Evolutionary conservation across 2,888 invertebrate genomes (phyloP).

Genomic region (Syrphus vitripennis): DNA sequence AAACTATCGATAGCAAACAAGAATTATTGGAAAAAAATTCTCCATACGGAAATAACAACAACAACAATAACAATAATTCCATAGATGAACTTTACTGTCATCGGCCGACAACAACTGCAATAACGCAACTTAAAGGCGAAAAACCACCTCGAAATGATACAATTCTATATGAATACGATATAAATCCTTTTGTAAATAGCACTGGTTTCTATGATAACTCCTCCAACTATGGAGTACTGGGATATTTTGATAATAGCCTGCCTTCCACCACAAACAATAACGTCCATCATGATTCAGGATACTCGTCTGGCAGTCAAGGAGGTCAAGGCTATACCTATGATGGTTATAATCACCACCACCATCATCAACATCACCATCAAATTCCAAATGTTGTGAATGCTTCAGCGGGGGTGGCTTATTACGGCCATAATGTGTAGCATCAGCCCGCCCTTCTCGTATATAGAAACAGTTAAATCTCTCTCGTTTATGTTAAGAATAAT

Average conservation of each 20-base stretch:
- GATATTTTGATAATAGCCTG: constrained; percentile 49
- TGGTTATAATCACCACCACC: constrained; percentile 18
- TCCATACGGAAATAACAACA: neutral
- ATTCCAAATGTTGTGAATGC: constrained; percentile 26
- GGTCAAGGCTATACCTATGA: constrained; percentile 37
- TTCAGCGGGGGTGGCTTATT: constrained; percentile 28
- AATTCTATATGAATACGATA: constrained; percentile 52
- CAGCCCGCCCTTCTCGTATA: neutral
- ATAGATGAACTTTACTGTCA: constrained; percentile 39
- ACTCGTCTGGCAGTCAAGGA: constrained; percentile 44
- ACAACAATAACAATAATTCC: constrained; percentile 35
- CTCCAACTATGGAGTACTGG: constrained; percentile 49
- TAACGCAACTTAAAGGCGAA: constrained; percentile 32
- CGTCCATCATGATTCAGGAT: constrained; percentile 53
- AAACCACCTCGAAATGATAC: constrained; percentile 28
- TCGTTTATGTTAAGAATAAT: constrained; percentile 38
- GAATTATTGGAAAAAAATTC: constrained; percentile 67
- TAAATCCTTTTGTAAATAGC: constrained; percentile 39
- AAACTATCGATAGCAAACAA: constrained; percentile 74
- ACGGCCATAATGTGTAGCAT: constrained; percentile 53
- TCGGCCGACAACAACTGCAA: neutral
- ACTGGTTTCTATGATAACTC: constrained; percentile 36
- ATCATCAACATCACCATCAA: constrained; percentile 36
- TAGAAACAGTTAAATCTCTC: neutral
- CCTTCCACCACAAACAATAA: constrained; percentile 4